phyloP scores from a whole-genome alignment of 37 sponge, comb jelly and placozoan genomes.

The Chondrilla cf. caribensis region DNA sequence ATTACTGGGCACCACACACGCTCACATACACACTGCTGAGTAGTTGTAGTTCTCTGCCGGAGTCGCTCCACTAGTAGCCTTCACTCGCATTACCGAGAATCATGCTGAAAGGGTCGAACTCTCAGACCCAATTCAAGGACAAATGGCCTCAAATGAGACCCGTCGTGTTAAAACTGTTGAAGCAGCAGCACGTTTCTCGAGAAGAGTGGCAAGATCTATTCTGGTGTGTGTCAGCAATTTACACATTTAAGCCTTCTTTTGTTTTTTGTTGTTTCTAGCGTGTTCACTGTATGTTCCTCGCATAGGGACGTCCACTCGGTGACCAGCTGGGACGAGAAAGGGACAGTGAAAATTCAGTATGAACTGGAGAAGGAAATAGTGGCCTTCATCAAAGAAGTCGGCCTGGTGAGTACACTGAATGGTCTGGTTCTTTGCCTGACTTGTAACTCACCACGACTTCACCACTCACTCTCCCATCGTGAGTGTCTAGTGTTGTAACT shows the following conservation, averaged over 20 bases:
- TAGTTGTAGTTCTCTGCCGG: too few species aligned
- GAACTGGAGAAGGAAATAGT: conserved; percentile 62
- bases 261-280: background rate
- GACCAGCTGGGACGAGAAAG: conserved; percentile 92
- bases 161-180: conserved; percentile 64
- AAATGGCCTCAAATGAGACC: conserved; percentile 79
- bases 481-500: too few species aligned
- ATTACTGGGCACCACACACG: background rate
- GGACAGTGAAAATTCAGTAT: conserved; percentile 64
- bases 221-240: conserved; percentile 54
- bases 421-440: too few species aligned
- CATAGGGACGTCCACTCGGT: conserved; percentile 85
- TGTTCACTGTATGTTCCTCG: background rate
- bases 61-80: too few species aligned
- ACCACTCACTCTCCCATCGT: too few species aligned
- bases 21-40: too few species aligned
- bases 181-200: conserved; percentile 72
- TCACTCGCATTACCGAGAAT: background rate
- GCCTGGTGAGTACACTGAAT: conserved; percentile 33
- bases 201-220: conserved; percentile 86
- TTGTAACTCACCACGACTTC: too few species aligned
- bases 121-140: conserved; percentile 56
- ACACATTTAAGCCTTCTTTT: too few species aligned
- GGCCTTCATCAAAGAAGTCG: conserved; percentile 47
- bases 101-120: conserved; percentile 58